Evolutionary conservation across 2,888 invertebrate genomes (phyloP), one percentile per base, ranked within the genome.

Genomic region (Kryphioiulus occultus): DNA sequence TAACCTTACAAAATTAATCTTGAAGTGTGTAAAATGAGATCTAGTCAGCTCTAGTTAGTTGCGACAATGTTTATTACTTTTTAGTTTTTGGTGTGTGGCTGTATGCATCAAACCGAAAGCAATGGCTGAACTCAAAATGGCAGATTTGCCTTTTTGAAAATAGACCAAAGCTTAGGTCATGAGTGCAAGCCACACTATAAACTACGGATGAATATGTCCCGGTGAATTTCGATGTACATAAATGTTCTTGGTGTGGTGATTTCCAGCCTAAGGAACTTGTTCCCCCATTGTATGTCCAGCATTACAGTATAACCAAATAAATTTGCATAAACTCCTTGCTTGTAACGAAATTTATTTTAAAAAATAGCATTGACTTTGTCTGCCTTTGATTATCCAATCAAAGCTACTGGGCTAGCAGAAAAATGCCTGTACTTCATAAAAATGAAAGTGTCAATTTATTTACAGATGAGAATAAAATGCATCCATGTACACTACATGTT

Each of bases 171-270:
- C 78, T 78, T 15, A 30, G 10, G 26, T 78, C 30, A 12, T 4
- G 26, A 78, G 78, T 17, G 17, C 15, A 15, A 10, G 17, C 78
- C 78, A 78, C 17, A 30, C 78, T 78, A 78, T 10, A 78, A 78
- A 78, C 78, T 78, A 10, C 30, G 26, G 86, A 86, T 53, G 86
- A 86, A 53, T 44, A 47, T 17, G 19, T 26, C 86, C 86, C 86
- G 86, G 86, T 86, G 86, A 86, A 42, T 44, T 86, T 53, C 10
- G 9, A 53, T 86, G 47, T 86, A 85, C n/a, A 85, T 86, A 85
- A 85, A 85, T 35, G 85, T 85, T 78, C 44, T 83, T 85, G 85
- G 15, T 22, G 42, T 85, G 39, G 42, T 85, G n/a, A 85, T 39
- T 85, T 42, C 9, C 85, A 26, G 35, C 9, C 30, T 39, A n/a